phyloP scores from a whole-genome alignment of 2,888 invertebrate species.

The Mycalesis mineus region DNA sequence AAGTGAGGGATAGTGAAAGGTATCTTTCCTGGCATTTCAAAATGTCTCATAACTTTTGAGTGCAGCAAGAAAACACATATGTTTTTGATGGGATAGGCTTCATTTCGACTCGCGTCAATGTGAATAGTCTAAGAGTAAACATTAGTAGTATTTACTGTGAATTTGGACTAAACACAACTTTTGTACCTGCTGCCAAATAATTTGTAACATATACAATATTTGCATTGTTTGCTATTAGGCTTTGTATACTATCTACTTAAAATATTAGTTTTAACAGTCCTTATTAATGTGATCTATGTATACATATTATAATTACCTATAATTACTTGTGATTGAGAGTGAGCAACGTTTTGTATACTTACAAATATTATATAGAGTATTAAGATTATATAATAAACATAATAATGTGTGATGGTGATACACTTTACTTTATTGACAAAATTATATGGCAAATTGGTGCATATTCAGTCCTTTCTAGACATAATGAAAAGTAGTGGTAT shows the following conservation, averaged over 20 bases:
- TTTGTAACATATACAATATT: neutral
- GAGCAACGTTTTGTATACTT: slow-evolving; percentile 25
- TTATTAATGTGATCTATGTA: slow-evolving; percentile 27
- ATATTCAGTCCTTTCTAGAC: too few relatives aligned
- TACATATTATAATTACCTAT: slow-evolving; percentile 24
- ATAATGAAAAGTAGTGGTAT: too few relatives aligned
- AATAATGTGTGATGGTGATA: neutral
- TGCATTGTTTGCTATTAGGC: slow-evolving; percentile 8
- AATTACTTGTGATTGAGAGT: slow-evolving; percentile 27
- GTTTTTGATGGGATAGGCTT: too few relatives aligned
- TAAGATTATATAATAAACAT: slow-evolving; percentile 3
- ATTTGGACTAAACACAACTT: neutral
- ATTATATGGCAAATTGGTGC: neutral
- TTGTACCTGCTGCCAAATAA: neutral
- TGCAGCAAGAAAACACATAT: too few relatives aligned
- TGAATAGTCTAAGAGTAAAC: too few relatives aligned
- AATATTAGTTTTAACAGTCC: slow-evolving; percentile 22
- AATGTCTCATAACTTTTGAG: too few relatives aligned
- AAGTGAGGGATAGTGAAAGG: too few relatives aligned
- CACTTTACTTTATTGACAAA: neutral
- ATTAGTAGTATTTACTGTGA: neutral
- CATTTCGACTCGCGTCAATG: too few relatives aligned
- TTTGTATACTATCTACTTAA: slow-evolving; percentile 18
- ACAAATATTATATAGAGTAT: slow-evolving; percentile 13
- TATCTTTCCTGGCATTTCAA: too few relatives aligned